These are phyloP conservation scores for Agrochola lota DNA, from an alignment of 2,888 invertebrate genomes.

Conservation along the genomic window DNA sequence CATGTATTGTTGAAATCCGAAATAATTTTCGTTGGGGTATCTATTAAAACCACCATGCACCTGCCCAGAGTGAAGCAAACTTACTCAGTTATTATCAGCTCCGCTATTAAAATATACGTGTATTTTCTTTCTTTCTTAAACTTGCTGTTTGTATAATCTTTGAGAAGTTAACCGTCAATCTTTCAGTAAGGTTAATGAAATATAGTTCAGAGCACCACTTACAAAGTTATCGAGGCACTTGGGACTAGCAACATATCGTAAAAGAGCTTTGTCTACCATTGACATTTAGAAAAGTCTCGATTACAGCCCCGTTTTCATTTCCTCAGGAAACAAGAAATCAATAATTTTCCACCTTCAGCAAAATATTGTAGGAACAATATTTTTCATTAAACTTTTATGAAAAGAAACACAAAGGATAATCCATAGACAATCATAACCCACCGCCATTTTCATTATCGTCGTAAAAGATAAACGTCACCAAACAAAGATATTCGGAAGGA, in stretches of 20 bases:
- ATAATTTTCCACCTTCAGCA: not conserved
- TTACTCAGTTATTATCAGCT: too few species aligned
- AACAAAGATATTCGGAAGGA: slow-evolving; percentile 48
- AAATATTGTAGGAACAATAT: slow-evolving; percentile 3
- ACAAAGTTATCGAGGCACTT: not conserved
- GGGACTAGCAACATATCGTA: too few species aligned
- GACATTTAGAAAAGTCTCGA: slow-evolving; percentile 1
- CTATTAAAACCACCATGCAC: not conserved
- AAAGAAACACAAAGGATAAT: slow-evolving; percentile 31
- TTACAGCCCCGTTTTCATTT: not conserved
- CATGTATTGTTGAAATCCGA: slow-evolving; percentile 19
- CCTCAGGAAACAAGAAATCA: slow-evolving; percentile 12
- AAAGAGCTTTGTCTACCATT: not conserved
- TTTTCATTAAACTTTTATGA: slow-evolving; percentile 19
- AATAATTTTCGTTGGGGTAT: not conserved
- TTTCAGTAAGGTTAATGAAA: not conserved
- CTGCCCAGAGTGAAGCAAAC: too few species aligned
- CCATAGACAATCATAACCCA: slow-evolving; percentile 27
- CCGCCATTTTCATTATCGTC: slow-evolving; percentile 49
- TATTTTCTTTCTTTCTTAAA: too few species aligned
- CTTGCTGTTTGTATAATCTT: too few species aligned
- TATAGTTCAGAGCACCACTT: not conserved
- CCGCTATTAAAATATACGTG: too few species aligned
- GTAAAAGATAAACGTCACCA: slow-evolving; percentile 55
- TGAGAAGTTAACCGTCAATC: too few species aligned